Percentiles rank a stretch among this genome's conserved stretches.
These are phyloP conservation scores for Enteromius mattozi DNA, from an alignment of 2,797 vertebrate species.

Conservation along the genomic window DNA sequence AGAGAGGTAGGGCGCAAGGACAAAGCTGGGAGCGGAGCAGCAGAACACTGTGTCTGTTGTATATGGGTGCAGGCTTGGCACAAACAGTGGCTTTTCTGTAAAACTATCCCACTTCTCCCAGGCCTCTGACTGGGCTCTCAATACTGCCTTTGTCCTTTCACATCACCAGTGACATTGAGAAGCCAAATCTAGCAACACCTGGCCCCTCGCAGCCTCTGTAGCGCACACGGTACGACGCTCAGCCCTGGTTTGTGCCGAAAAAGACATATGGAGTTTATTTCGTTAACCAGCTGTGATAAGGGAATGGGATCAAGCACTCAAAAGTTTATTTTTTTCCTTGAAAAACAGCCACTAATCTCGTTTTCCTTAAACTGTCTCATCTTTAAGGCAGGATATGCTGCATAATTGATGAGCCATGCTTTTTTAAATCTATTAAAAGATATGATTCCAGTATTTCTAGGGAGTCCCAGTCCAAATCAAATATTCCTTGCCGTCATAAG, in stretches of 20 bases:
- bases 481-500: not conserved
- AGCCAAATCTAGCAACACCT: conserved; percentile 79
- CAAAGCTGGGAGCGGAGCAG: conserved; percentile 76
- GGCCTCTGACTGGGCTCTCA: conserved; percentile 76
- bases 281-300: not conserved
- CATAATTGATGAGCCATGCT: conserved; percentile 25
- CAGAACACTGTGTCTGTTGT: conserved; percentile 84
- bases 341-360: conserved; percentile 2
- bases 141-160: conserved; percentile 81
- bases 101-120: conserved; percentile 81
- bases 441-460: conserved; percentile 23
- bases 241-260: conserved; percentile 22
- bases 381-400: conserved; percentile 20
- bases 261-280: conserved; percentile 31
- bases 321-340: not conserved
- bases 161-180: conserved; percentile 78
- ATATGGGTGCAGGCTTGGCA: conserved; percentile 78
- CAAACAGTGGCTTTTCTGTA: conserved; percentile 79
- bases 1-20: conserved; percentile 66
- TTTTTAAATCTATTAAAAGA: conserved; percentile 12
- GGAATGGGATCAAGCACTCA: not conserved
- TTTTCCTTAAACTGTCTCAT: not conserved
- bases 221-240: conserved; percentile 27
- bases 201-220: conserved; percentile 68
- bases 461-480: conserved; percentile 11